phyloP scores from a whole-genome alignment of 2,888 invertebrate genomes.

The Helobdella robusta region DNA sequence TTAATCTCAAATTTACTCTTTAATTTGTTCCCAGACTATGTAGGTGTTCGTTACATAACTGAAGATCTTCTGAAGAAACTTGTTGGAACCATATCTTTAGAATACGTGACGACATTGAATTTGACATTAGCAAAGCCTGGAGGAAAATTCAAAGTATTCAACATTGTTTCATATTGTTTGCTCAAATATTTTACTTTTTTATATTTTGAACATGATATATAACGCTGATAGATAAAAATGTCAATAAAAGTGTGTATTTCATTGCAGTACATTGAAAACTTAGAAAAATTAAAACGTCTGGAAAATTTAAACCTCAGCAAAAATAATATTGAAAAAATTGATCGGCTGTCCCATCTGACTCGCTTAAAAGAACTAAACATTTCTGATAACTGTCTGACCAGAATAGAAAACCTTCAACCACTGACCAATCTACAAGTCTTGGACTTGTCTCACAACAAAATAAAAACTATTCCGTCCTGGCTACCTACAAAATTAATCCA shows the following conservation, averaged over 20 bases:
- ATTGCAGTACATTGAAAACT: conserved; percentile 47
- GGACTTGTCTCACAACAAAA: conserved; percentile 43
- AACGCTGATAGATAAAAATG: conserved; percentile 14
- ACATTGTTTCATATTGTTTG: neutral
- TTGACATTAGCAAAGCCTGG: conserved; percentile 44
- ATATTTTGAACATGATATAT: conserved; percentile 6
- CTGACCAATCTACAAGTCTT: conserved; percentile 41
- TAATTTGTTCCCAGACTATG: too few species aligned
- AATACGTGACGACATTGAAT: conserved; percentile 42
- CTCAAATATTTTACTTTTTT: neutral
- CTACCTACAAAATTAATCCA: conserved; percentile 43
- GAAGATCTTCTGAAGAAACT: conserved; percentile 45
- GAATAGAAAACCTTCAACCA: conserved; percentile 44
- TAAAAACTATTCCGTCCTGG: conserved; percentile 45
- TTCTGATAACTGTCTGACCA: conserved; percentile 42
- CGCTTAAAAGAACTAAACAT: conserved; percentile 44
- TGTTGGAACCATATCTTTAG: conserved; percentile 42
- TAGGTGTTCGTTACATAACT: conserved; percentile 46
- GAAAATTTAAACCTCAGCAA: conserved; percentile 42
- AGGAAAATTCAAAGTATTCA: conserved; percentile 36
- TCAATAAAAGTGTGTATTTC: conserved; percentile 1
- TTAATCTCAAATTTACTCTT: too few species aligned
- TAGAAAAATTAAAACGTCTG: conserved; percentile 43
- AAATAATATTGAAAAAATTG: conserved; percentile 47
- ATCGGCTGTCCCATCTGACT: conserved; percentile 43